Evolutionary conservation across 2,888 invertebrate genomes (phyloP), one percentile per base, ranked within the genome.

Genomic region (Heliconius ethilla): DNA sequence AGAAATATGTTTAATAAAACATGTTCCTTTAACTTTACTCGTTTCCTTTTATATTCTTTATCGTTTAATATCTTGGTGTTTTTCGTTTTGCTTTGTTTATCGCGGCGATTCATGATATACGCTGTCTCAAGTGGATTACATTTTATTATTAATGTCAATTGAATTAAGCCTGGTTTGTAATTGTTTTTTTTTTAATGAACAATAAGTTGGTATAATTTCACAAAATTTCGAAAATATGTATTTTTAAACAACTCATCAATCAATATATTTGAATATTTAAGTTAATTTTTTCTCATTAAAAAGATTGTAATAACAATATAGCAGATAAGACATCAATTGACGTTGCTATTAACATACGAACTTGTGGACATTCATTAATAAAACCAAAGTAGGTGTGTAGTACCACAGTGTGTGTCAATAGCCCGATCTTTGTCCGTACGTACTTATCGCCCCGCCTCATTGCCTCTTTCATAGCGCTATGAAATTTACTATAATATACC

Each of bases 361-460:
- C 72, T 67, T 67, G 72, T 27, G 70, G 70, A 76, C 75, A 70
- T 81, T 81, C 79, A 79, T 81, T 80, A 82, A 82, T 82, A 80
- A 77, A 79, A 65, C 75, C 65, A 80, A 82, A 81, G 81, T 81
- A 81, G 82, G 79, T 82, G 75, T n/a, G n/a, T n/a, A n/a, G 81
- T 78, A n/a, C n/a, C 81, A 79, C 79, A 77, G 79, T 79, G 79
- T 82, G 81, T 90, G 89, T 90, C 89, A 91, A 89, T 90, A 90
- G 88, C 88, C 85, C 88, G 89, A 90, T 91, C 90, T 91, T 89
- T 88, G 90, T 89, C 87, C 87, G 89, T 89, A 88, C 88, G 87
- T 91, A 92, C 89, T 91, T 91, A 91, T 89, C 84, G 92, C 92
- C 91, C 92, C 92, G 93, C 93, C 93, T 93, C 89, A 91, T 91